These are phyloP conservation scores for Tanypteryx hageni DNA, from an alignment of 2,888 invertebrate species.

Conservation along the genomic window DNA sequence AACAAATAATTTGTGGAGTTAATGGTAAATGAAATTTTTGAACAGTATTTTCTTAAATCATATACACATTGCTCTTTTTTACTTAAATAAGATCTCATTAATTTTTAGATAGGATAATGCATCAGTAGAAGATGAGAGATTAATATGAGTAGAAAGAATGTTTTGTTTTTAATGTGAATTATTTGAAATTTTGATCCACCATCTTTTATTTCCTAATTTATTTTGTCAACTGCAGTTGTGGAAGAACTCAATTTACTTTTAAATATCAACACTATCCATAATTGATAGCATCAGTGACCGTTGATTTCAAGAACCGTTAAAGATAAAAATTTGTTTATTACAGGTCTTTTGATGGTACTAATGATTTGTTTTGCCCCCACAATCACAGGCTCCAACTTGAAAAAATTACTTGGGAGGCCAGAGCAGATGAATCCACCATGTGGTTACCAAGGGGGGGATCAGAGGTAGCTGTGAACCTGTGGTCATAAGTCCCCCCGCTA, in stretches of 20 bases:
- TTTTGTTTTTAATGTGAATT: neutral
- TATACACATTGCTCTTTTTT: too few species aligned
- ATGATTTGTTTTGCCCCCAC: constrained; percentile 59
- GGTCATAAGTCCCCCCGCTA: too few species aligned
- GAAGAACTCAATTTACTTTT: neutral
- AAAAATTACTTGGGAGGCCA: constrained; percentile 24
- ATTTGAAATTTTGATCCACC: neutral
- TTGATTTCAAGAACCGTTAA: neutral
- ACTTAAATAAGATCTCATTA: too few species aligned
- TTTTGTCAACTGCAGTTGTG: neutral
- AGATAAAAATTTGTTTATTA: neutral
- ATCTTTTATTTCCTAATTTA: neutral
- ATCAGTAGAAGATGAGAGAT: too few species aligned
- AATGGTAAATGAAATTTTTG: too few species aligned
- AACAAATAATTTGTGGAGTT: too few species aligned
- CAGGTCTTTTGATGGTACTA: constrained; percentile 11
- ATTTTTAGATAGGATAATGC: too few species aligned
- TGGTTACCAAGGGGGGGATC: constrained; percentile 45
- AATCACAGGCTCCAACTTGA: constrained; percentile 47
- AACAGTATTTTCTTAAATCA: too few species aligned
- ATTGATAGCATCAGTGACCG: too few species aligned
- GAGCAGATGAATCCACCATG: constrained; percentile 37
- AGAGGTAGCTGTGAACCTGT: neutral
- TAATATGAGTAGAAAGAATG: too few species aligned
- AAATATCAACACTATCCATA: neutral